Evolutionary conservation across 2,113 vertebrate species (phyloP).

Genomic region (Heliornis fulica): DNA sequence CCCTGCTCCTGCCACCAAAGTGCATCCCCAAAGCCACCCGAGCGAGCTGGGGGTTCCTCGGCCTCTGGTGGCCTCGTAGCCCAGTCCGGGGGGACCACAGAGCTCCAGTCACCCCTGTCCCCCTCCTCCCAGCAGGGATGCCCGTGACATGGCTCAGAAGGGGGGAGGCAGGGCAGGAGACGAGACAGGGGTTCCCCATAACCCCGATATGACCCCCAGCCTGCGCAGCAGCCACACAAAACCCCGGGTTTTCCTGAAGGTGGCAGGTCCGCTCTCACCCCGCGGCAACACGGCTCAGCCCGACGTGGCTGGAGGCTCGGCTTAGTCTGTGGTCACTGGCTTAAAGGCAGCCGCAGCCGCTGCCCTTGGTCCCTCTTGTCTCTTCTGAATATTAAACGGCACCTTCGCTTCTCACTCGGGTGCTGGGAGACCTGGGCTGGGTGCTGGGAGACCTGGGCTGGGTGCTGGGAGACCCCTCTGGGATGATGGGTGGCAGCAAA

Average conservation of each 20-base stretch:
- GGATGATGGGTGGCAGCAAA: neutral
- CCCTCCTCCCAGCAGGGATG: neutral
- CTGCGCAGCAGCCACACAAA: neutral
- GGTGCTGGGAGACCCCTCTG: neutral
- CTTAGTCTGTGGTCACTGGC: neutral
- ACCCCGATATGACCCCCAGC: neutral
- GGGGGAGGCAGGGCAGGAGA: neutral
- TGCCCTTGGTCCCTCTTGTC: neutral
- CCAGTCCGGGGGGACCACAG: neutral
- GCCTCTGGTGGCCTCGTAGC: rapidly evolving
- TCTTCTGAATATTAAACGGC: neutral
- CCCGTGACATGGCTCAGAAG: rapidly evolving
- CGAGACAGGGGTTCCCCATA: neutral
- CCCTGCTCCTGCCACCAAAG: neutral
- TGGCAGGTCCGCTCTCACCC: neutral
- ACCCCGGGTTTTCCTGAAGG: neutral
- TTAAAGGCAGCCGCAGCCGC: neutral
- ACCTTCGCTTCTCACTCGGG: neutral
- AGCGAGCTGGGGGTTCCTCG: neutral
- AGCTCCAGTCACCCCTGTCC: neutral
- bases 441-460: neutral
- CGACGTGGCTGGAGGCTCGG: neutral
- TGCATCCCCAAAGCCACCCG: rapidly evolving
- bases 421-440: neutral
- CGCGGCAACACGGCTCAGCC: neutral